These are phyloP conservation scores for Eptesicus fuscus DNA, from an alignment of 2,113 vertebrate genomes.

Conservation along the genomic window DNA sequence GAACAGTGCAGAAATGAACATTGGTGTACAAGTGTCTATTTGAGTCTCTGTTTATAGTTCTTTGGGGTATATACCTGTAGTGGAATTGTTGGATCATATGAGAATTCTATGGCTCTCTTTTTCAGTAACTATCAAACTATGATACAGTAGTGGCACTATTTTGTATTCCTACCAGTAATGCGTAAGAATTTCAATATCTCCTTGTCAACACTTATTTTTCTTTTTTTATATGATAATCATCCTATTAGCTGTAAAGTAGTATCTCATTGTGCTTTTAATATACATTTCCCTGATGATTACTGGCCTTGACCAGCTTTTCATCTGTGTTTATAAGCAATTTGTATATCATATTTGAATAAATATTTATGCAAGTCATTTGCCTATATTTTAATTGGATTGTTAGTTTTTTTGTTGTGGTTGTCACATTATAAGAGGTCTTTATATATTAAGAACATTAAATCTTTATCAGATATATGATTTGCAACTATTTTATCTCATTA, in stretches of 20 bases:
- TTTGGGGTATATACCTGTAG: background rate
- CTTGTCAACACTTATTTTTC: background rate
- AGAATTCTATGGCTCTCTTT: background rate
- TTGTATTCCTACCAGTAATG: background rate
- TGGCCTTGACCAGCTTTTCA: background rate
- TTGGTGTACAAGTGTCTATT: background rate
- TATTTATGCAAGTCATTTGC: background rate
- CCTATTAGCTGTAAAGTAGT: background rate
- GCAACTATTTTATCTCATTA: background rate
- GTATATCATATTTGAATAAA: background rate
- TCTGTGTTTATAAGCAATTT: background rate
- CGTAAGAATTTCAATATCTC: background rate
- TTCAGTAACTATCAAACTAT: background rate
- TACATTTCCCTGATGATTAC: background rate
- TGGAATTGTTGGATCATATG: background rate
- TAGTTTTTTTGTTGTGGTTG: background rate
- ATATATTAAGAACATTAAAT: background rate
- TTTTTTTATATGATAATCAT: background rate
- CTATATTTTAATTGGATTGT: background rate
- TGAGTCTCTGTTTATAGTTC: background rate
- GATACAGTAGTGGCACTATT: background rate
- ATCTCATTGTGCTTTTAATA: background rate
- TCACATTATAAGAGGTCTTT: background rate
- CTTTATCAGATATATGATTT: background rate
- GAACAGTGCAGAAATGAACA: background rate